Conservation (phyloP, 1,140 invertebrate species). For the Drosophila trapezifrons region DNA sequence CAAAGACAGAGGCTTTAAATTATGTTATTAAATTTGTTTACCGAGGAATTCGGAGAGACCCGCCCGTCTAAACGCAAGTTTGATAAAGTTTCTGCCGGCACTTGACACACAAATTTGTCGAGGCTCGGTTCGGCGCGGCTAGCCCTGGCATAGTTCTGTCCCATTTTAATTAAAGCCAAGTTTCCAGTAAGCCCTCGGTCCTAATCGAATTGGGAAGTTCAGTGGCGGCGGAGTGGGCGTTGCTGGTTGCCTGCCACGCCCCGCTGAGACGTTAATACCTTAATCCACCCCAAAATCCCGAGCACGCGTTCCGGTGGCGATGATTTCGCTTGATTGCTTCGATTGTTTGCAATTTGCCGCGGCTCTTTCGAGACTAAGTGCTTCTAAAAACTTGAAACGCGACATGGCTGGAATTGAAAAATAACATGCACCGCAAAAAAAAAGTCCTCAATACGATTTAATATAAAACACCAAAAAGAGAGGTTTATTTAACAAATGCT, state of each 20-base stretch:
- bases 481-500: not conserved
- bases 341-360: conserved; percentile 70
- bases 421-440: conserved; percentile 18
- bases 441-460: not conserved
- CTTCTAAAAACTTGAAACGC: conserved; percentile 50
- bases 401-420: conserved; percentile 37
- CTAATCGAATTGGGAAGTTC: conserved; percentile 70
- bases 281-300: conserved; percentile 71
- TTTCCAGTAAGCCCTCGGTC: conserved; percentile 21
- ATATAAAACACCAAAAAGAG: too few species aligned
- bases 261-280: conserved; percentile 46
- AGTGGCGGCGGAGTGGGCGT: conserved; percentile 2
- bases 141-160: conserved; percentile 32
- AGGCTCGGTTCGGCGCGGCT: not conserved
- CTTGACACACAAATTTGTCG: conserved; percentile 52
- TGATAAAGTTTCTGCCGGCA: conserved; percentile 36
- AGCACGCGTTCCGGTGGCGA: conserved; percentile 59
- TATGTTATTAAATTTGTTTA: conserved; percentile 63
- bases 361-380: conserved; percentile 27
- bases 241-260: conserved; percentile 35
- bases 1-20: conserved; percentile 45
- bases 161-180: conserved; percentile 55
- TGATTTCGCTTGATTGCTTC: conserved; percentile 79
- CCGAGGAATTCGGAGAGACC: conserved; percentile 24
- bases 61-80: conserved; percentile 12